Evolutionary conservation across 2,888 invertebrate species (phyloP).

Genomic region (Lepetodrilus schrolli): DNA sequence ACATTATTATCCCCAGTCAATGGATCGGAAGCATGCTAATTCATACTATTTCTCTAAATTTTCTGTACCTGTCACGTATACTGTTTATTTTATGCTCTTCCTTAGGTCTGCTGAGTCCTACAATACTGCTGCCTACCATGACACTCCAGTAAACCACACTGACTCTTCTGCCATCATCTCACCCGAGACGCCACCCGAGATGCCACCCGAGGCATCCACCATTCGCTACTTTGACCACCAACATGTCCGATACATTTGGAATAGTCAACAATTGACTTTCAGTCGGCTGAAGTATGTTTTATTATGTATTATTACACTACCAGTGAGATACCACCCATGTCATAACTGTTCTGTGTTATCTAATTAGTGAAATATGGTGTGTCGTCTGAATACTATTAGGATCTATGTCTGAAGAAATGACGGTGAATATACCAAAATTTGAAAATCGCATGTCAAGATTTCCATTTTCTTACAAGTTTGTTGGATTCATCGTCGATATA

Average conservation of each 20-base stretch:
- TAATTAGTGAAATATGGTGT: too few relatives aligned
- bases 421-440: not conserved
- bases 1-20: too few relatives aligned
- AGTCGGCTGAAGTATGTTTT: constrained; percentile 60
- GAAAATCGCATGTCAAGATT: too few relatives aligned
- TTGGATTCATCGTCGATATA: too few relatives aligned
- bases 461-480: too few relatives aligned
- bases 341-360: too few relatives aligned
- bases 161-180: not conserved
- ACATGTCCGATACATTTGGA: constrained; percentile 72
- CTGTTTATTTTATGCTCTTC: not conserved
- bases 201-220: not conserved
- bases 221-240: constrained; percentile 69
- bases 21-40: too few relatives aligned
- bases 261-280: constrained; percentile 52
- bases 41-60: too few relatives aligned
- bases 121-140: not conserved
- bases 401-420: too few relatives aligned
- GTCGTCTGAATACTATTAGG: too few relatives aligned
- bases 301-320: not conserved
- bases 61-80: not conserved
- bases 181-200: not conserved
- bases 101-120: not conserved
- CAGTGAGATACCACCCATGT: too few relatives aligned
- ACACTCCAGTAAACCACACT: not conserved